Percentiles rank a stretch among this genome's conserved stretches.
Evolutionary conservation across 2,113 vertebrate genomes (phyloP).

Genomic region (Sebastes fasciatus): DNA sequence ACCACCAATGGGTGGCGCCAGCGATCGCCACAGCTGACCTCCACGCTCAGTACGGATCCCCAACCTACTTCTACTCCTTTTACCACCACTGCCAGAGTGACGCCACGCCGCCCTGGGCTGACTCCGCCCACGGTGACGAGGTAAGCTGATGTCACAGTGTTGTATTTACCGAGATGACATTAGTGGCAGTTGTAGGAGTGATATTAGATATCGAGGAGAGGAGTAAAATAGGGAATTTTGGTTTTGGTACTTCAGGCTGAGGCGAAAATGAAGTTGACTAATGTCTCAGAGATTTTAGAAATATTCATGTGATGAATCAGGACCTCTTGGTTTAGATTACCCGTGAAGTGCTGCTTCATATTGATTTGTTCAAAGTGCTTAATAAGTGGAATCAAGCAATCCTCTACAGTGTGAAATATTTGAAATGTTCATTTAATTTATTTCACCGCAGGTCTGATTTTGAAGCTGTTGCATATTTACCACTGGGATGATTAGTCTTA

Average conservation of each 20-base stretch:
- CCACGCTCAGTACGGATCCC: constrained; percentile 97
- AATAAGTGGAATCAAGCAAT: constrained; percentile 12
- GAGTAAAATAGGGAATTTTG: neutral
- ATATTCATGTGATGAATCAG: constrained; percentile 8
- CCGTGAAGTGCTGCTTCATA: constrained; percentile 25
- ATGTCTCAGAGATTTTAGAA: constrained; percentile 21
- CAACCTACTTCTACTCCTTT: constrained; percentile 98
- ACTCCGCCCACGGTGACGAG: constrained; percentile 96
- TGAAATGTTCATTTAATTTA: constrained; percentile 1
- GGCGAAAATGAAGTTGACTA: constrained; percentile 2
- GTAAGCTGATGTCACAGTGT: constrained; percentile 41
- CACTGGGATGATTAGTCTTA: neutral
- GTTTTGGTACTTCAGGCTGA: neutral
- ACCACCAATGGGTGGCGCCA: constrained; percentile 98
- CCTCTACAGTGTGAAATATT: neutral
- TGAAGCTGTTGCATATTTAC: neutral
- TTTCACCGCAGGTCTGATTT: neutral
- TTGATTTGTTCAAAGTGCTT: constrained; percentile 34
- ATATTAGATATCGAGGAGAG: constrained; percentile 5
- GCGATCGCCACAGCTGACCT: constrained; percentile 96
- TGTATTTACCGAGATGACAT: neutral
- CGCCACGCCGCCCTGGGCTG: constrained; percentile 95
- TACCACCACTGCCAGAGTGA: constrained; percentile 98
- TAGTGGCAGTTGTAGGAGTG: neutral
- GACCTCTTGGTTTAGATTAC: constrained; percentile 18